Conservation (phyloP, 35 echinoderm and acorn worm genomes). For the Apostichopus californicus region DNA sequence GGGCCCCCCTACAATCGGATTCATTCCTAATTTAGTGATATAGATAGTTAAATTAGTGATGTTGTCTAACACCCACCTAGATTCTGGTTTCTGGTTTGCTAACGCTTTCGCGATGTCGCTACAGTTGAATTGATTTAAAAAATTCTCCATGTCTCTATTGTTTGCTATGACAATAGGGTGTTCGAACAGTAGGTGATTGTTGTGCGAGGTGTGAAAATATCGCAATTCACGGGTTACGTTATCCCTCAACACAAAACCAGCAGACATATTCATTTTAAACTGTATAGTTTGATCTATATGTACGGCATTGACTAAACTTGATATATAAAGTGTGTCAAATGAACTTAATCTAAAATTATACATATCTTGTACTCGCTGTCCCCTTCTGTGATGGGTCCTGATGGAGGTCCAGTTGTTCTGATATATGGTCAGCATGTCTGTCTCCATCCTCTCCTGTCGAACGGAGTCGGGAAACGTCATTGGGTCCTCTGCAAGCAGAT, state of each 20-base stretch:
- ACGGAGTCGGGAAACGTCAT: neutral
- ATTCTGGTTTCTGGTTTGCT: neutral
- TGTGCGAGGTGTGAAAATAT: constrained; percentile 8
- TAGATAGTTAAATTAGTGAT: constrained; percentile 1
- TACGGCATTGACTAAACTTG: neutral
- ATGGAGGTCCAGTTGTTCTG: neutral
- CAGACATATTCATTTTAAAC: constrained; percentile 26
- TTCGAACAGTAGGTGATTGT: neutral
- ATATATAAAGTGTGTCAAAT: neutral
- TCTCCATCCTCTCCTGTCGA: neutral
- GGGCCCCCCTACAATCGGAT: neutral
- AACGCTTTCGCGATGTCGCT: neutral
- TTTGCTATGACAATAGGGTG: neutral
- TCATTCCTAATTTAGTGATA: neutral
- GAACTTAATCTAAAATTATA: constrained; percentile 28
- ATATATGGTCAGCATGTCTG: neutral
- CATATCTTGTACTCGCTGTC: constrained; percentile 1
- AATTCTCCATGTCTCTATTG: neutral
- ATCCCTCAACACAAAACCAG: neutral
- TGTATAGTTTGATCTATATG: neutral
- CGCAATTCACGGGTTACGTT: neutral
- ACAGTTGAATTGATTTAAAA: neutral
- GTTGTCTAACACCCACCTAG: neutral
- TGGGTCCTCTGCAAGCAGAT: neutral
- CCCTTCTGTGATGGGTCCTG: neutral